Conservation (phyloP, 64 coral and sea anemone species). For the Stichodactyla helianthus region DNA sequence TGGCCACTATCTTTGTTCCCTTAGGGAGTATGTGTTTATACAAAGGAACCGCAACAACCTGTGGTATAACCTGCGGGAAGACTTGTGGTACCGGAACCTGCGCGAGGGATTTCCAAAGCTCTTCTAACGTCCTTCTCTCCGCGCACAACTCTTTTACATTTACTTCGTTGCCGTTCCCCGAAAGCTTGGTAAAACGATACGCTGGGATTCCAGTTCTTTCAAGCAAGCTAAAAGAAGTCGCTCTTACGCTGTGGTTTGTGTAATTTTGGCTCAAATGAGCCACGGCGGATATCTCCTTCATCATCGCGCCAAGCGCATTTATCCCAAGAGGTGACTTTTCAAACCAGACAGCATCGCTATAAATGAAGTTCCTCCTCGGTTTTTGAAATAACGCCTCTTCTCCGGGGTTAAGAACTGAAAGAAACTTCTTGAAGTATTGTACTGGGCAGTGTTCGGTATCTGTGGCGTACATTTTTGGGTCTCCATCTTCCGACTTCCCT, state of each 20-base stretch:
- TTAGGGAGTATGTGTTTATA: not conserved
- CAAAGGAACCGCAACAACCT: not conserved
- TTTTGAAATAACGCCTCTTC: conserved; percentile 22
- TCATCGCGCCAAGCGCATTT: conserved; percentile 16
- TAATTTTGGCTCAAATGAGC: conserved; percentile 16
- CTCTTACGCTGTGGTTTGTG: conserved; percentile 30
- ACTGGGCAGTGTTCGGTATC: not conserved
- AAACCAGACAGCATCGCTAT: conserved; percentile 17
- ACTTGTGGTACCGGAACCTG: not conserved
- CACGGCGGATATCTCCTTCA: conserved; percentile 21
- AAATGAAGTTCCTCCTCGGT: not conserved
- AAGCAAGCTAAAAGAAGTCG: not conserved
- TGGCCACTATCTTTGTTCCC: not conserved
- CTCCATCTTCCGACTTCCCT: not conserved
- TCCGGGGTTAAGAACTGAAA: not conserved
- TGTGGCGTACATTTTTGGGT: not conserved
- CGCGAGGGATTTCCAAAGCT: not conserved
- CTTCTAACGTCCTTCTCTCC: not conserved
- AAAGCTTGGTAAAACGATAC: not conserved
- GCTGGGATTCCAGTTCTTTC: not conserved
- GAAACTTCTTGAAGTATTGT: not conserved
- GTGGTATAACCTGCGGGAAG: no score
- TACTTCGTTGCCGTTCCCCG: not conserved
- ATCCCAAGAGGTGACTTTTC: conserved; percentile 26
- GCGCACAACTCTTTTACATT: not conserved